Conservation (phyloP, 2,888 invertebrate species). For the Gibbula magus region DNA sequence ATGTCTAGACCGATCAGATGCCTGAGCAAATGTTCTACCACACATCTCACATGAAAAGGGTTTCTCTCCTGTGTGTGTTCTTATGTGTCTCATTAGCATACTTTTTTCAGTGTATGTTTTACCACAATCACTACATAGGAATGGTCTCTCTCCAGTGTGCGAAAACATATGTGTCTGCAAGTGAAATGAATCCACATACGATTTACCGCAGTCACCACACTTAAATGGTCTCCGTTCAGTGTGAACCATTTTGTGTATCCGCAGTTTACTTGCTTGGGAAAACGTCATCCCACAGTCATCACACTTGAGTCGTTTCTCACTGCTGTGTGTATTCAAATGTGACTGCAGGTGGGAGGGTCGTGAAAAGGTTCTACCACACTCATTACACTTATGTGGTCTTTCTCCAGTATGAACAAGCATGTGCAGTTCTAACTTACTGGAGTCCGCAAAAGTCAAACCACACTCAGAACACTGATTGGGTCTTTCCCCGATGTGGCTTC, state of each 20-base stretch:
- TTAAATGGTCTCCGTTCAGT: background rate
- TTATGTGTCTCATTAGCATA: background rate
- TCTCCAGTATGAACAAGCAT: background rate
- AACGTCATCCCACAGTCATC: constrained; percentile 15
- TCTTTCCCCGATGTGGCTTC: background rate
- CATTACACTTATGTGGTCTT: too few species aligned
- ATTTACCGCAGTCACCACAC: background rate
- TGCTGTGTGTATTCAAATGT: too few species aligned
- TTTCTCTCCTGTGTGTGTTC: constrained; percentile 26
- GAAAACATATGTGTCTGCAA: background rate
- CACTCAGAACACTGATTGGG: background rate
- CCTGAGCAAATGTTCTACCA: constrained; percentile 10
- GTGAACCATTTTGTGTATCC: background rate
- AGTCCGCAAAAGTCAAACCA: background rate
- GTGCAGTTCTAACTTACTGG: background rate
- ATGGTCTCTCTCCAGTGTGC: constrained; percentile 8
- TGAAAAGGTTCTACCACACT: too few species aligned
- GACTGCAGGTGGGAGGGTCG: too few species aligned
- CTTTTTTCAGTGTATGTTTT: constrained; percentile 6
- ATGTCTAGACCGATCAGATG: background rate
- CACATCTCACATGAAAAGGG: constrained; percentile 20
- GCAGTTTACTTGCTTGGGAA: background rate
- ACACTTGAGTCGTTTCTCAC: constrained; percentile 19
- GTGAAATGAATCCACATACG: background rate
- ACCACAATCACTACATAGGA: constrained; percentile 19